A percentile compares a stretch with the other conserved stretches of the same genome.
Evolutionary conservation across 2,888 invertebrate species (phyloP).

Genomic region (Acleris literana): DNA sequence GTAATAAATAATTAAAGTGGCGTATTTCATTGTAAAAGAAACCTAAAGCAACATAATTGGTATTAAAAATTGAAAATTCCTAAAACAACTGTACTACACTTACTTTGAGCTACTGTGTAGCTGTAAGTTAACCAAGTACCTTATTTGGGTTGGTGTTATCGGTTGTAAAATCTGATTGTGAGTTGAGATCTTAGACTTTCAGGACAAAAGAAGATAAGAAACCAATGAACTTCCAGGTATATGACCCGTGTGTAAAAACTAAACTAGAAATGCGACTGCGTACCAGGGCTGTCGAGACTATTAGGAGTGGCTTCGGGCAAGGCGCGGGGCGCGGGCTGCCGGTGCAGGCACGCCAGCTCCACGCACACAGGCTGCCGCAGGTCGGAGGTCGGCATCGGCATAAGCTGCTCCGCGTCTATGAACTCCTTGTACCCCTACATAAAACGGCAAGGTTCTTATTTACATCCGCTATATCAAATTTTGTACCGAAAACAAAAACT

Average conservation of each 20-base stretch:
- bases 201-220: too few species aligned
- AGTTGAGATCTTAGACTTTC: too few species aligned
- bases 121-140: constrained; percentile 10
- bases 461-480: not conserved
- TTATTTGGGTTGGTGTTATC: constrained; percentile 2
- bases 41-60: too few species aligned
- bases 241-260: not conserved
- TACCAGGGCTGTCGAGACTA: constrained; percentile 81
- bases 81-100: constrained; percentile 7
- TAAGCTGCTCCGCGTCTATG: constrained; percentile 94
- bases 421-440: constrained; percentile 94
- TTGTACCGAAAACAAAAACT: too few species aligned
- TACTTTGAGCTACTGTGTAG: not conserved
- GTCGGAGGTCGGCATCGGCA: constrained; percentile 93
- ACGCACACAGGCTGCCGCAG: constrained; percentile 92
- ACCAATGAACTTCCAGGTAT: too few species aligned
- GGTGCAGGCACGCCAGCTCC: constrained; percentile 88
- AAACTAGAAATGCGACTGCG: constrained; percentile 15
- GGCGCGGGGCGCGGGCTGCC: constrained; percentile 81
- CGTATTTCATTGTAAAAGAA: too few species aligned
- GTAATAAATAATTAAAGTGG: too few species aligned
- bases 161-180: too few species aligned
- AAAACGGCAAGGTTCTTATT: constrained; percentile 38
- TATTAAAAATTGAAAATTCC: not conserved
- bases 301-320: constrained; percentile 79